A percentile compares a stretch with the other conserved stretches of the same genome.
These are phyloP conservation scores for Ceratina japonica DNA, from an alignment of 1,140 invertebrate species.

Conservation along the genomic window DNA sequence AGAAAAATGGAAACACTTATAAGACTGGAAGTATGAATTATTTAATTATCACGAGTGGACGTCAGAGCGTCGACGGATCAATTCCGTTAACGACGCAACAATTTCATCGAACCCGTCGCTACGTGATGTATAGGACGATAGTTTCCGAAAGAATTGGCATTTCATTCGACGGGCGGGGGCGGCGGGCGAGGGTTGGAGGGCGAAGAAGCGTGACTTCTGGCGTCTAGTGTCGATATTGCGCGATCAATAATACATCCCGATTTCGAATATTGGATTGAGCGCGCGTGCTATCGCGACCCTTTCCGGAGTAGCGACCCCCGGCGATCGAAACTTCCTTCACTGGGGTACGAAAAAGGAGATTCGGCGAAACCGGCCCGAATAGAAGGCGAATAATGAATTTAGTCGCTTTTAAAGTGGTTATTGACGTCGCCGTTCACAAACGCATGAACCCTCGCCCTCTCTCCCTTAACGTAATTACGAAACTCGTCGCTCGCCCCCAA, in stretches of 20 bases:
- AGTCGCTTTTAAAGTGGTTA: constrained; percentile 64
- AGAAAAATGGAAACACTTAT: too few species aligned
- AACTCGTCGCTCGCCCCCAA: constrained; percentile 51
- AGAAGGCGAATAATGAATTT: constrained; percentile 62
- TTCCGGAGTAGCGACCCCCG: background rate
- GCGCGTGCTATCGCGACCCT: constrained; percentile 21
- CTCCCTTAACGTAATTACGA: constrained; percentile 60
- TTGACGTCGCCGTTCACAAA: constrained; percentile 54
- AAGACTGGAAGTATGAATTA: too few species aligned
- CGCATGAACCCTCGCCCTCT: constrained; percentile 53
- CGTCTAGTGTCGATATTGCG: constrained; percentile 25
- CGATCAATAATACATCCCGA: constrained; percentile 43
- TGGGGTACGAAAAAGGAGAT: constrained; percentile 42
- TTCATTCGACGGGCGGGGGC: constrained; percentile 30
- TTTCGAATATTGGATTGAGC: constrained; percentile 28
- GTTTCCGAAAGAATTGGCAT: constrained; percentile 15
- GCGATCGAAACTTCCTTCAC: constrained; percentile 48
- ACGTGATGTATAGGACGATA: background rate
- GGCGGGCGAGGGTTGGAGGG: too few species aligned
- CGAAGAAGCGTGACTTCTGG: too few species aligned
- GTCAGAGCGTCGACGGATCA: too few species aligned
- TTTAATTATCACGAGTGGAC: too few species aligned
- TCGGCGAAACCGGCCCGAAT: constrained; percentile 35
- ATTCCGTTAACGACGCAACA: too few species aligned
- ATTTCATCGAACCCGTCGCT: background rate